Evolutionary conservation across 2,113 vertebrate species (phyloP).

Genomic region (Osmerus eperlanus): DNA sequence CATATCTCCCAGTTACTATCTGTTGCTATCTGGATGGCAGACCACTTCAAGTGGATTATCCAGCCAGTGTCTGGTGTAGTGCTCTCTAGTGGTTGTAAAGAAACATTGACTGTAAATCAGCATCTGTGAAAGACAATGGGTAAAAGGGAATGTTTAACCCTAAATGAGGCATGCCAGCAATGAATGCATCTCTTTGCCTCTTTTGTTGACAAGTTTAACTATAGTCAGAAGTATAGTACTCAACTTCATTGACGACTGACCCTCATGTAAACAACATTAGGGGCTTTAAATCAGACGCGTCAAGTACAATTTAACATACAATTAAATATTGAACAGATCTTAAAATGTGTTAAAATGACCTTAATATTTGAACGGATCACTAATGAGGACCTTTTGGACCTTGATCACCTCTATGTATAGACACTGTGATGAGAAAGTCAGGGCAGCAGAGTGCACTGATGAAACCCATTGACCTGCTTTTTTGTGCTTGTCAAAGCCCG

Average conservation of each 20-base stretch:
- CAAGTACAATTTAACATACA: too few relatives aligned
- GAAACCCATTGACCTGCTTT: constrained; percentile 36
- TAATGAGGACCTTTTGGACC: neutral
- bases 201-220: constrained; percentile 3
- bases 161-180: constrained; percentile 17
- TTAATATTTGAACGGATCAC: neutral
- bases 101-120: neutral
- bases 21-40: constrained; percentile 1
- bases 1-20: constrained; percentile 13
- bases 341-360: neutral
- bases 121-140: constrained; percentile 17
- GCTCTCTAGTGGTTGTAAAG: constrained; percentile 45
- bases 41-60: neutral
- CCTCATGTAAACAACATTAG: too few relatives aligned
- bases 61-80: neutral
- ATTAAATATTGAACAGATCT: too few relatives aligned
- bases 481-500: constrained; percentile 1
- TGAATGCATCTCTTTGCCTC: neutral
- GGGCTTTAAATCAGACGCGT: too few relatives aligned
- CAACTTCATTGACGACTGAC: too few relatives aligned
- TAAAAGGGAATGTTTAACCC: neutral
- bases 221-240: too few relatives aligned
- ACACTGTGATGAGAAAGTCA: constrained; percentile 3
- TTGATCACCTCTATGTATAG: constrained; percentile 55
- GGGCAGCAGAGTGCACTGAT: constrained; percentile 20